Evolutionary conservation across 2,113 vertebrate species (phyloP).

Genomic region (Microcebus tavaratra): DNA sequence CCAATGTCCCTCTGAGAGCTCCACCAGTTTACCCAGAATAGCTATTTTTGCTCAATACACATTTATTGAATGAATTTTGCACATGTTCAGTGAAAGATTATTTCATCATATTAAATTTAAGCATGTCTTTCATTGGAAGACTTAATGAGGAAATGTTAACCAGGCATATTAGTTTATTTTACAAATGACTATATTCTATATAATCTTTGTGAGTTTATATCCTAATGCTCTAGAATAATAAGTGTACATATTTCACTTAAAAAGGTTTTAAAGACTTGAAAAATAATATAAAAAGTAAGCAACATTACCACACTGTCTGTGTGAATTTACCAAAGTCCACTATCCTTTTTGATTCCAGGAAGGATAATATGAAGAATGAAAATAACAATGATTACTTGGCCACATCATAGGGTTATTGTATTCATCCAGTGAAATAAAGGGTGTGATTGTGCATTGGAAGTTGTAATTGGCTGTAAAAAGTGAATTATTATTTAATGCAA

Average conservation of each 20-base stretch:
- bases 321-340: not conserved
- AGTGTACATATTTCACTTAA: not conserved
- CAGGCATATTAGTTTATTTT: conserved; percentile 7
- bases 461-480: not conserved
- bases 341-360: not conserved
- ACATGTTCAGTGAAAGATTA: not conserved
- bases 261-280: conserved; percentile 6
- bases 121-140: not conserved
- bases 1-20: not conserved
- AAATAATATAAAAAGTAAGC: conserved; percentile 1
- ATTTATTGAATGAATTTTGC: not conserved
- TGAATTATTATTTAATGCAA: not conserved
- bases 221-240: not conserved
- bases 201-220: not conserved
- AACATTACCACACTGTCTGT: not conserved
- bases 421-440: not conserved
- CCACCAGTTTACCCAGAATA: not conserved
- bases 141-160: conserved; percentile 26
- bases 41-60: not conserved
- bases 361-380: not conserved
- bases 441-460: not conserved
- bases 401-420: not conserved
- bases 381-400: not conserved
- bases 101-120: conserved; percentile 42
- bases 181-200: not conserved